phyloP scores from a whole-genome alignment of 2,113 vertebrate species.

The Dendrocopos noguchii region DNA sequence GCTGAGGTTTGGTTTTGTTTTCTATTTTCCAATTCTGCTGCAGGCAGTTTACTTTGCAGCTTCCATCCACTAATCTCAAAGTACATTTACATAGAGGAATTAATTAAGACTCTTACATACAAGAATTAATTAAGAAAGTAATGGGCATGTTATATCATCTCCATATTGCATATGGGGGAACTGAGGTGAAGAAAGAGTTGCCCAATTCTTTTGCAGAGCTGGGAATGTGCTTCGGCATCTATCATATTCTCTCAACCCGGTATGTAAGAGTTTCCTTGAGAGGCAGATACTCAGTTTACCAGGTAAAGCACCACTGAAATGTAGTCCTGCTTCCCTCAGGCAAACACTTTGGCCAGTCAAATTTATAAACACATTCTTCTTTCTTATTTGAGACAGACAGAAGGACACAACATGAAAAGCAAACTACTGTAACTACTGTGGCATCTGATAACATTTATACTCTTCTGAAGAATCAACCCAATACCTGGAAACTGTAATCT shows the following conservation, averaged over 20 bases:
- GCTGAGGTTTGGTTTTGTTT: slow-evolving; percentile 2
- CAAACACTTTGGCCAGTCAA: neutral
- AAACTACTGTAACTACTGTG: slow-evolving; percentile 38
- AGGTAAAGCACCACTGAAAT: neutral
- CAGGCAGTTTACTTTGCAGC: slow-evolving; percentile 49
- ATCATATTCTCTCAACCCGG: neutral
- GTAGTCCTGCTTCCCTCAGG: slow-evolving; percentile 28
- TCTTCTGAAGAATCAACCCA: slow-evolving; percentile 22
- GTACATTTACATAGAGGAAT: slow-evolving; percentile 31
- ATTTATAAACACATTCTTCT: slow-evolving; percentile 32
- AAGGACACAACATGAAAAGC: neutral
- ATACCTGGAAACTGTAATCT: slow-evolving; percentile 42
- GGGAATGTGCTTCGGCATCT: neutral
- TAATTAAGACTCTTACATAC: slow-evolving; percentile 47
- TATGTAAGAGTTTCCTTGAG: neutral
- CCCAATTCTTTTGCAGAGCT: neutral
- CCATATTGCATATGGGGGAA: slow-evolving; percentile 36
- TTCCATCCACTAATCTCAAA: slow-evolving; percentile 53
- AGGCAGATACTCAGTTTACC: neutral
- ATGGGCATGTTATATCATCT: slow-evolving; percentile 57
- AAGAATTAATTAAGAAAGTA: slow-evolving; percentile 63
- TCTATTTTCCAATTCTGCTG: slow-evolving; percentile 45
- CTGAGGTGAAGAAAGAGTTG: slow-evolving; percentile 44
- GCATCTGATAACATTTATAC: slow-evolving; percentile 61
- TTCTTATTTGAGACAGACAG: slow-evolving; percentile 46